phyloP scores from a whole-genome alignment of 2,113 vertebrate species.

The Mionectes macconnelli region DNA sequence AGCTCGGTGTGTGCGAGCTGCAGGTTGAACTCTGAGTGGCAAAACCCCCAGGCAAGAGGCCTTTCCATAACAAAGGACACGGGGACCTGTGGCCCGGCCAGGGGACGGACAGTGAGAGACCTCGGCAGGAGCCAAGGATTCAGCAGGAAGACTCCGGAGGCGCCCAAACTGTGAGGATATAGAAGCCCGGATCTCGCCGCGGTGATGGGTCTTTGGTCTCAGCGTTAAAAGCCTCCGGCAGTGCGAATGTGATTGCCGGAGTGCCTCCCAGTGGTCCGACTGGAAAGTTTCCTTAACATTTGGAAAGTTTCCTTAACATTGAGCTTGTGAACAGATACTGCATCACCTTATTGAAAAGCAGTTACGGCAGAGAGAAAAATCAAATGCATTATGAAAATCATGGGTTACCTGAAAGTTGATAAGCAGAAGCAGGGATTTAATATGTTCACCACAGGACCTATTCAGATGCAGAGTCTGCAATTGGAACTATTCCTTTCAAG shows the following conservation, averaged over 20 bases:
- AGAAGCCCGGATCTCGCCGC: rapidly evolving
- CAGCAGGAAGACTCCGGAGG: neutral
- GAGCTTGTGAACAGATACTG: neutral
- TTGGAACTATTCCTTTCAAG: neutral
- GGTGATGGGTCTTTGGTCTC: rapidly evolving
- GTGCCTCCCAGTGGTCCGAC: neutral
- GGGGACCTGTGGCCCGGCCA: neutral
- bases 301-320: too few species aligned
- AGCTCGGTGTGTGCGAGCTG: neutral
- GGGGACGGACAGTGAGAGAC: neutral
- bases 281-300: rapidly evolving
- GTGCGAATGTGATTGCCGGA: neutral
- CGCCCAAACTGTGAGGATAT: neutral
- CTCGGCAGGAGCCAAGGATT: neutral
- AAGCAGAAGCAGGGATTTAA: neutral
- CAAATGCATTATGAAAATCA: neutral
- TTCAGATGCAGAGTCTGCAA: neutral
- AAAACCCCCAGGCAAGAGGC: neutral
- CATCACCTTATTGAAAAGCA: neutral
- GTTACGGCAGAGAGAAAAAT: neutral
- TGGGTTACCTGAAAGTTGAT: neutral
- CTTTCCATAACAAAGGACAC: neutral
- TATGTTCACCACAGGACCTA: rapidly evolving
- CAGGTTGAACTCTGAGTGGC: neutral
- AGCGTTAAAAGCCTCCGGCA: neutral